phyloP scores from a whole-genome alignment of 2,797 vertebrate genomes.

The Diplodus sargus region DNA sequence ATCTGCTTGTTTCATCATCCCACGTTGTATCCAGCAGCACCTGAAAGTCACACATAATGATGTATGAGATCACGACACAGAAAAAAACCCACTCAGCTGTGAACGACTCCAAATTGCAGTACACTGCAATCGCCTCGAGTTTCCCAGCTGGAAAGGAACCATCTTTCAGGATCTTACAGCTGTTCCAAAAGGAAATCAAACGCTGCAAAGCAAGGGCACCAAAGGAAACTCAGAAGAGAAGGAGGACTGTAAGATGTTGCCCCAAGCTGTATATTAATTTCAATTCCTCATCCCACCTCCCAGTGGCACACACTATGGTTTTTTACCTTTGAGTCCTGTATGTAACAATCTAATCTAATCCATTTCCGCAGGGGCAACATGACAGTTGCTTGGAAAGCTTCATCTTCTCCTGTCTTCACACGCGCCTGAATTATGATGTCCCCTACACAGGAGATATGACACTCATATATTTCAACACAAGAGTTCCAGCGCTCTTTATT shows the following conservation, averaged over 20 bases:
- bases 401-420: slow-evolving; percentile 84
- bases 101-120: slow-evolving; percentile 66
- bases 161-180: slow-evolving; percentile 63
- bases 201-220: slow-evolving; percentile 28
- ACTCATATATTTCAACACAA: slow-evolving; percentile 63
- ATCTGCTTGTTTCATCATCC: slow-evolving; percentile 24
- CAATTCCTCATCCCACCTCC: slow-evolving; percentile 39
- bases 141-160: slow-evolving; percentile 70
- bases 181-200: slow-evolving; percentile 63
- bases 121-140: slow-evolving; percentile 56
- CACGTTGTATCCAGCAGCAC: slow-evolving; percentile 59
- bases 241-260: slow-evolving; percentile 28
- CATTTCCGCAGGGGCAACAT: slow-evolving; percentile 87
- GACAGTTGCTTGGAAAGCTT: slow-evolving; percentile 85
- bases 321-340: slow-evolving; percentile 88
- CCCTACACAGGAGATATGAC: slow-evolving; percentile 82
- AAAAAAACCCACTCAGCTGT: slow-evolving; percentile 54
- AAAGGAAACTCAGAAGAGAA: slow-evolving; percentile 38
- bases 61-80: slow-evolving; percentile 17
- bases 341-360: slow-evolving; percentile 90
- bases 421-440: slow-evolving; percentile 90
- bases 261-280: slow-evolving; percentile 47
- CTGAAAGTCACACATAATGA: slow-evolving; percentile 72
- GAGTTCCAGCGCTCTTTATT: slow-evolving; percentile 66
- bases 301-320: slow-evolving; percentile 17